phyloP scores from a whole-genome alignment of 2,113 vertebrate genomes.

The Xenopus tropicalis region DNA sequence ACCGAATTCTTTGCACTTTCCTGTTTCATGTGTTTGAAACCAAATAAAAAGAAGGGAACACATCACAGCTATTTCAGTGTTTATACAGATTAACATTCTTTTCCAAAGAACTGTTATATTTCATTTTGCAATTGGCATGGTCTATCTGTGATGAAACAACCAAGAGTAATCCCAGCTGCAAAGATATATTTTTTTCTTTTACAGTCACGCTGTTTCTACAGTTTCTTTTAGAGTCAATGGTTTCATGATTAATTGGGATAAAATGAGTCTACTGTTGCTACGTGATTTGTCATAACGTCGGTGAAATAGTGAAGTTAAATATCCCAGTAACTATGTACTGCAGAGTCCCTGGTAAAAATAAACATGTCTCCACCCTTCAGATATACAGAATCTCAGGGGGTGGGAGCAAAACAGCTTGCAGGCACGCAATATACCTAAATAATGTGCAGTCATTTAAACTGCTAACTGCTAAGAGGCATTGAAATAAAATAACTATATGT shows the following conservation, averaged over 20 bases:
- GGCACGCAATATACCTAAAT: too few species aligned
- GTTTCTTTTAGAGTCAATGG: background rate
- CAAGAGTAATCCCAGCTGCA: background rate
- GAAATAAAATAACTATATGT: too few species aligned
- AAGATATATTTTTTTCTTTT: background rate
- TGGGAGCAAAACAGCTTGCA: too few species aligned
- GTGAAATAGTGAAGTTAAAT: background rate
- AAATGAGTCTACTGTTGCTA: background rate
- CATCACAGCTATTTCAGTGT: too few species aligned
- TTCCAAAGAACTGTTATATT: background rate
- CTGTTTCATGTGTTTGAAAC: conserved; percentile 1
- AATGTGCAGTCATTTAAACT: too few species aligned
- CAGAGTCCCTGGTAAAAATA: background rate
- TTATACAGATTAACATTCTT: background rate
- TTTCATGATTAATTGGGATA: background rate
- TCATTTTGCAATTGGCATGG: background rate
- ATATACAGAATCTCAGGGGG: too few species aligned
- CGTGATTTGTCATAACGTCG: background rate
- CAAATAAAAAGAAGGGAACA: too few species aligned
- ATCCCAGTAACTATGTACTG: background rate
- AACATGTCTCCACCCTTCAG: background rate
- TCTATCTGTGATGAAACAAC: background rate
- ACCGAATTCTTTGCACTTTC: conserved; percentile 1
- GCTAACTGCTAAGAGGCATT: too few species aligned
- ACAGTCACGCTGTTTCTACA: background rate